Evolutionary conservation across 2,797 vertebrate species (phyloP), one percentile per base, ranked within the genome.

Genomic region (Nyctalus aviator): DNA sequence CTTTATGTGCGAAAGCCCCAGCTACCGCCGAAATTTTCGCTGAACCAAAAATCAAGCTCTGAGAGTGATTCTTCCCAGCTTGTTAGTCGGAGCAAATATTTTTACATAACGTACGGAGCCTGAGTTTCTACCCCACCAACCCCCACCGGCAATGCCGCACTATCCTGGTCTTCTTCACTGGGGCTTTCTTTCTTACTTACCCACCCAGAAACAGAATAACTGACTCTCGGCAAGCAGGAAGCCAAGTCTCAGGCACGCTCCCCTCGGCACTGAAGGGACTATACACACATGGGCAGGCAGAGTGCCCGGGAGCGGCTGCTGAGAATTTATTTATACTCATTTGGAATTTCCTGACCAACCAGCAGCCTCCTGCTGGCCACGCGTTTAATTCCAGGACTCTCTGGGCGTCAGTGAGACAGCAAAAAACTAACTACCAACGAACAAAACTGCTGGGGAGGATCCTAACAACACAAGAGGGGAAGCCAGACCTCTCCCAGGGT

Each of bases 261-360:
- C 97, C 97, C 94, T 96, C 84, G n/a, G 96, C 96, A 95, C 97
- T 97, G 98, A 96, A 97, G 95, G 96, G 96, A 97, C 94, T 95
- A 95, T 57, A 84, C 71, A 97, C 71, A 97, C 97, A 97, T 94
- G 94, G 96, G 96, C 97, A 98, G 98, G 98, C 98, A 96, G 78
- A 46, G 83, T 95, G 98, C 98, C 98, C 98, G 93, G 97, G 96
- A 96, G 96, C 96, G 96, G 97, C 95, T 97, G 97, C 93, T 78
- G 95, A 97, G 95, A 93, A 98, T 97, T 98, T 98, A 98, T 98
- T 98, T 98, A 98, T 98, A 98, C 96, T 96, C 98, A 97, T 97
- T 98, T 98, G 98, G 98, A 98, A 98, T 98, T 98, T 98, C 98
- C 98, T 98, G 98, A 98, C 97, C 94, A 97, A 93, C 97, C 79